A percentile compares a stretch with the other conserved stretches of the same genome.
Conservation (phyloP, 2,113 vertebrate genomes). For the Saimiri boliviensis region DNA sequence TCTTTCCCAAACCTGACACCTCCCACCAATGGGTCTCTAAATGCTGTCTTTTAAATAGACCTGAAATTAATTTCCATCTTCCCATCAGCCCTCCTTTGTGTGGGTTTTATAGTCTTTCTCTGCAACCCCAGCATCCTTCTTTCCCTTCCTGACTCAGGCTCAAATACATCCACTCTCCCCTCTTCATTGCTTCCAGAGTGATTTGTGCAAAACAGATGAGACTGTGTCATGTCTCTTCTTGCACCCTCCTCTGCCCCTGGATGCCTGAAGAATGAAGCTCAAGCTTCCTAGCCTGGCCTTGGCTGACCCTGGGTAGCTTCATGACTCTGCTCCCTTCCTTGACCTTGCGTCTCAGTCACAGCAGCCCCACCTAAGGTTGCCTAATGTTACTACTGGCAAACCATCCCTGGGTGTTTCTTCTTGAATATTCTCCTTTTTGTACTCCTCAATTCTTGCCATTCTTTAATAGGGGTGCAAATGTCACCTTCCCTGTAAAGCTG, state of each 20-base stretch:
- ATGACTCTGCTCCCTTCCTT: background rate
- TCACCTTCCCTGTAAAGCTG: background rate
- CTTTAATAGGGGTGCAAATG: background rate
- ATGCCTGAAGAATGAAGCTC: background rate
- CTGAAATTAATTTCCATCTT: background rate
- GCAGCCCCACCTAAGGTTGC: background rate
- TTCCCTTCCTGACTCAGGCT: background rate
- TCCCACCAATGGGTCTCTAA: background rate
- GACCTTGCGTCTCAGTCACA: background rate
- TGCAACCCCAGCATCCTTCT: too few relatives aligned
- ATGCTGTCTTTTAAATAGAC: background rate
- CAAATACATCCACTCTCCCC: background rate
- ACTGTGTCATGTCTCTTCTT: background rate
- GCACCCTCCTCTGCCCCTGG: background rate
- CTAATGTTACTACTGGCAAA: rapidly evolving
- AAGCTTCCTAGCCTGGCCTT: background rate
- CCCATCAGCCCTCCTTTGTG: background rate
- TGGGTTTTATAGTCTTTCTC: background rate
- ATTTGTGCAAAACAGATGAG: background rate
- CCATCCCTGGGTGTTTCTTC: background rate
- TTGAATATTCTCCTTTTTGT: background rate
- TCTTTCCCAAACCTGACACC: background rate
- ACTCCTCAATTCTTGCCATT: background rate
- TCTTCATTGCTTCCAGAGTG: background rate
- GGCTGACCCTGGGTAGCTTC: background rate